phyloP scores from a whole-genome alignment of 2,797 vertebrate genomes.

The Mormyrops attenuatus region DNA sequence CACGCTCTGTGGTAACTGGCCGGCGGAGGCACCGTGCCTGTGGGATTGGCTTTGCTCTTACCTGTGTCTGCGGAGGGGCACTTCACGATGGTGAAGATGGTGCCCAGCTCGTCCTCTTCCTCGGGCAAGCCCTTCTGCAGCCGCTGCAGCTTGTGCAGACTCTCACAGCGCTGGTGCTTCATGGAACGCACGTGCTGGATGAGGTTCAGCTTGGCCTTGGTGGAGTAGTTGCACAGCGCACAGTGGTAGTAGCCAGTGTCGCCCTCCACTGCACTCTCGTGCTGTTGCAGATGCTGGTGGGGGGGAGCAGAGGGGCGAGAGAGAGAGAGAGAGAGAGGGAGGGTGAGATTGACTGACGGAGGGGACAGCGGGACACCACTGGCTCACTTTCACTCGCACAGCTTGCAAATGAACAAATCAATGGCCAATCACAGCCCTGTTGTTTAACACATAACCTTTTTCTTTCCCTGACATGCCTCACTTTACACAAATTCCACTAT shows the following conservation, averaged over 20 bases:
- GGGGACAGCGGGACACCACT: conserved; percentile 55
- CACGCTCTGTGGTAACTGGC: background rate
- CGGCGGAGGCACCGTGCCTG: background rate
- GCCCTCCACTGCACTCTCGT: conserved; percentile 84
- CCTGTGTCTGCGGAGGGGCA: conserved; percentile 37
- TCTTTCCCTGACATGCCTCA: conserved; percentile 51
- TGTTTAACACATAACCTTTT: conserved; percentile 68
- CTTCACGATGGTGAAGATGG: conserved; percentile 96
- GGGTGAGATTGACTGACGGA: conserved; percentile 39
- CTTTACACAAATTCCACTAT: background rate
- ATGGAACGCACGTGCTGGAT: conserved; percentile 98
- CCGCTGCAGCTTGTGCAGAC: conserved; percentile 92
- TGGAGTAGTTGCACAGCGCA: conserved; percentile 92
- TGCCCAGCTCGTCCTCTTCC: conserved; percentile 86
- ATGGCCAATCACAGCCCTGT: conserved; percentile 67
- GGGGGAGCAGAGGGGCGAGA: conserved; percentile 39
- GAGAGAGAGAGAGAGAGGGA: conserved; percentile 15
- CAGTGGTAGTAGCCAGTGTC: conserved; percentile 97
- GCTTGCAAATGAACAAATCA: conserved; percentile 72
- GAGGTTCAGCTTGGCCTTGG: conserved; percentile 98
- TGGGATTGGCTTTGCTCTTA: background rate
- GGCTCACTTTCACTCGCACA: conserved; percentile 65
- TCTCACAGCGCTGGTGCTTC: conserved; percentile 97
- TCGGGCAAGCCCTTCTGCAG: conserved; percentile 93
- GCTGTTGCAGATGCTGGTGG: conserved; percentile 94